A percentile compares a stretch with the other conserved stretches of the same genome.
These are phyloP conservation scores for Virgularia gustaviana DNA, from an alignment of 92 coral and sea anemone species.

Conservation along the genomic window DNA sequence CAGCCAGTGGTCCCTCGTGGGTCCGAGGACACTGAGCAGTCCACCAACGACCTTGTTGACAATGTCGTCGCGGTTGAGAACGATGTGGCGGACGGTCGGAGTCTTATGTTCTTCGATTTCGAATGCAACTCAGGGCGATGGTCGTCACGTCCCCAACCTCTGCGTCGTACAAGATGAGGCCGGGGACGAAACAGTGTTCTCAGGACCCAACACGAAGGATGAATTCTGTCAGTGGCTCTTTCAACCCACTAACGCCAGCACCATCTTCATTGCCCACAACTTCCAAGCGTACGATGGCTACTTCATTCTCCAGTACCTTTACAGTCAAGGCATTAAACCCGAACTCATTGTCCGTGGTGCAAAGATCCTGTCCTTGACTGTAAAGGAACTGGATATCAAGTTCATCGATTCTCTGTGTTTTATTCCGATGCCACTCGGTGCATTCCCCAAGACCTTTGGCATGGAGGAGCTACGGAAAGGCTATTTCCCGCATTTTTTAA, in stretches of 20 bases:
- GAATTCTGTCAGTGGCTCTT: constrained; percentile 54
- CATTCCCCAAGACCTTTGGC: constrained; percentile 57
- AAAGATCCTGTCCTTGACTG: constrained; percentile 26
- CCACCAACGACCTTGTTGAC: constrained; percentile 7
- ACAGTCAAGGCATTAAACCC: constrained; percentile 15
- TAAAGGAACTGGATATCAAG: constrained; percentile 33
- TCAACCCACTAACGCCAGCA: neutral
- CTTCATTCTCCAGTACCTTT: constrained; percentile 20
- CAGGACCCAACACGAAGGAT: constrained; percentile 25
- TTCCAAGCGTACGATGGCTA: constrained; percentile 1
- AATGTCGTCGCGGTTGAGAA: constrained; percentile 3
- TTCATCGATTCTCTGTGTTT: constrained; percentile 47
- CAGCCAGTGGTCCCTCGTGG: constrained; percentile 28
- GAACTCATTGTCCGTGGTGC: constrained; percentile 30
- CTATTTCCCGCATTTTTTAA: constrained; percentile 53
- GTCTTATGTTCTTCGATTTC: constrained; percentile 41
- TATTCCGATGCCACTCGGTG: constrained; percentile 41
- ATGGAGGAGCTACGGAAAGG: constrained; percentile 46
- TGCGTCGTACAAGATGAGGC: constrained; percentile 41
- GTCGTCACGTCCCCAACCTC: constrained; percentile 45
- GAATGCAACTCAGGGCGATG: constrained; percentile 56
- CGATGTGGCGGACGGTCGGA: neutral
- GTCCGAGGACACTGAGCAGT: neutral
- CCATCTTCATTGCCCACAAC: constrained; percentile 46
- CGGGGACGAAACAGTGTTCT: constrained; percentile 42